A percentile compares a stretch with the other conserved stretches of the same genome.
Evolutionary conservation across 2,888 invertebrate species (phyloP).

Genomic region (Pediacus dermestoides): DNA sequence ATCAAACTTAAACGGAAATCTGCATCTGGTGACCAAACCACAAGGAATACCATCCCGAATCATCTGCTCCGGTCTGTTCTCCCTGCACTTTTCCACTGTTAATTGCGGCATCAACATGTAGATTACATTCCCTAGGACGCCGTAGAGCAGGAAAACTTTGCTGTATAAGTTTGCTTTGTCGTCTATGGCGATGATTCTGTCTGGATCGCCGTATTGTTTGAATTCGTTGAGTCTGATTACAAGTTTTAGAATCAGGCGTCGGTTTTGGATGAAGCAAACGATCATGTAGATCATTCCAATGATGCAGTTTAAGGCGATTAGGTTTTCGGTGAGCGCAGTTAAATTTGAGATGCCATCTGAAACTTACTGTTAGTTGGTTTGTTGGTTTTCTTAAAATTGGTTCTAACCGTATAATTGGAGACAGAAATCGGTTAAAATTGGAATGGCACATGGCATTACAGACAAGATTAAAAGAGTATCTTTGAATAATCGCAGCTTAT

Average conservation of each 20-base stretch:
- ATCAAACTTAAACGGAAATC: slow-evolving; percentile 31
- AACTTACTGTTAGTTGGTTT: slow-evolving; percentile 3
- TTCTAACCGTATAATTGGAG: slow-evolving; percentile 17
- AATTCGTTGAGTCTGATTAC: slow-evolving; percentile 15
- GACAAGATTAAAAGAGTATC: slow-evolving; percentile 23
- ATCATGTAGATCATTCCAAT: slow-evolving; percentile 34
- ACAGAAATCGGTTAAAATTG: slow-evolving; percentile 24
- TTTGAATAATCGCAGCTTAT: slow-evolving; percentile 15
- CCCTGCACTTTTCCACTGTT: slow-evolving; percentile 24
- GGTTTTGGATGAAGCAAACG: slow-evolving; percentile 30
- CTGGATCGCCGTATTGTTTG: slow-evolving; percentile 17
- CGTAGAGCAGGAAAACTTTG: slow-evolving; percentile 31
- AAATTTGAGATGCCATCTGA: slow-evolving; percentile 15
- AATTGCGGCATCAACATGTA: slow-evolving; percentile 32
- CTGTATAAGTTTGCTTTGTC: slow-evolving; percentile 27
- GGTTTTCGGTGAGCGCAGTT: slow-evolving; percentile 24
- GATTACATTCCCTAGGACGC: slow-evolving; percentile 28
- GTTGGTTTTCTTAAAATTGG: background rate
- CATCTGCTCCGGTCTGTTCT: slow-evolving; percentile 20
- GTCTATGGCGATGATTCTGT: slow-evolving; percentile 23
- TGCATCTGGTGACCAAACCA: slow-evolving; percentile 24
- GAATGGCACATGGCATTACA: slow-evolving; percentile 24
- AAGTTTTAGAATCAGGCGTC: slow-evolving; percentile 19
- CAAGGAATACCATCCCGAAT: slow-evolving; percentile 29
- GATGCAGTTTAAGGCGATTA: slow-evolving; percentile 32